Conservation (phyloP, 2,888 invertebrate species). For the Torymus texanus region DNA sequence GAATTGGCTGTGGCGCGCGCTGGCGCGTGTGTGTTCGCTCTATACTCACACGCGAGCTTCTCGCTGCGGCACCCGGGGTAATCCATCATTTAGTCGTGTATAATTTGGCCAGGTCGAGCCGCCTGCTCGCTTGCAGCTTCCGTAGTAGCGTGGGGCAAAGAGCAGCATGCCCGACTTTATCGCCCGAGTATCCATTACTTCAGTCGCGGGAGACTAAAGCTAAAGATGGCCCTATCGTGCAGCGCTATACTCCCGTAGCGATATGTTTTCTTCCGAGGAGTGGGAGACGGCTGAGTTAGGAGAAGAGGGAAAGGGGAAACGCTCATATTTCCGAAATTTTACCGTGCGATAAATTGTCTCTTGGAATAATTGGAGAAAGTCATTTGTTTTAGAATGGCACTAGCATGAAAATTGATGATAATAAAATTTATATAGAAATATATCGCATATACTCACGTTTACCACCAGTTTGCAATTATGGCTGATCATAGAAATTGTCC, state of each 20-base stretch:
- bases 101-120: constrained; percentile 61
- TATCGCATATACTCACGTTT: too few relatives aligned
- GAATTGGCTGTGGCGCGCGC: constrained; percentile 34
- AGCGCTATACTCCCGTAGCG: constrained; percentile 3
- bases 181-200: constrained; percentile 68
- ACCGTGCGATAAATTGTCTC: too few relatives aligned
- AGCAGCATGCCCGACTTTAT: constrained; percentile 63
- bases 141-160: neutral
- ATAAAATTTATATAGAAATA: too few relatives aligned
- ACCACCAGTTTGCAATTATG: too few relatives aligned
- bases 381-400: too few relatives aligned
- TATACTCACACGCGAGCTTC: constrained; percentile 38
- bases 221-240: constrained; percentile 39
- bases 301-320: too few relatives aligned
- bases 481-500: too few relatives aligned
- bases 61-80: constrained; percentile 54
- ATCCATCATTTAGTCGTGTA: constrained; percentile 69
- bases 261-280: neutral
- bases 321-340: too few relatives aligned
- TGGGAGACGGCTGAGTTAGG: too few relatives aligned
- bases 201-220: constrained; percentile 64
- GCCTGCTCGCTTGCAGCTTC: constrained; percentile 38
- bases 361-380: too few relatives aligned
- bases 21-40: neutral
- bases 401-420: too few relatives aligned